Base-by-base conservation (phyloP, 2,797 vertebrate species). In the Siniperca scherzeri region DNA sequence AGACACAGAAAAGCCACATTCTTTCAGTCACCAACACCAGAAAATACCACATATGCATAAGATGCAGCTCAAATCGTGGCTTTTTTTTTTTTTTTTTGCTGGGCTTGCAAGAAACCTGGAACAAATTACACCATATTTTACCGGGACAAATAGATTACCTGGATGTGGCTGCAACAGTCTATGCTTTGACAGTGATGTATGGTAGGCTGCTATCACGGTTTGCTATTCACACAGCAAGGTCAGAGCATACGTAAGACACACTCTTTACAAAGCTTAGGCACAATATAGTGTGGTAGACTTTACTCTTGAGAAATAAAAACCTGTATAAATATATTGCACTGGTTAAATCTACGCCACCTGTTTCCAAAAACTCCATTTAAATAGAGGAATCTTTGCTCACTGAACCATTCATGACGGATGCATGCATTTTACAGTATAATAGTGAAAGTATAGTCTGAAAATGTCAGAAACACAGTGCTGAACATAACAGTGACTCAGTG, bases 101-200 rank as follows among this genome's bases (percentile, higher is more conserved):
- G 87, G 68, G 85, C 60, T 86, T 83, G 92, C 93, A 92, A 85
- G 81, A 94, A 93, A 76, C 44, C 83, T 33, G 71, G 72, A 92
- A 88, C 92, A 92, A 95, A 95, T 93, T 87, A 92, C 82, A 92
- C 80, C 84, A 86, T 84, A 90, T 94, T 92, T 92, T 87, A 82
- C 79, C 66, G 57, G 86, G 89, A 94, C 90, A 93, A 96, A 95
- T 93, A 95, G 93, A 96, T 96, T 94, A 95, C 87, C 87, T 83
- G 89, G 77, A 89, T 90, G 90, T 89, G 82, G 88, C 88, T 86
- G 84, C 80, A 84, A 67, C 92, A 86, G 91, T 86, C 91, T 92
- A 88, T 60, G 77, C 87, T 69, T 33, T 91, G 94, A 96, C 94
- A 96, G 87, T 95, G 95, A 96, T 94, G 92, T 92, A 96, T 95